Percentiles rank a stretch among this genome's conserved stretches.
Conservation (phyloP, 1,140 invertebrate genomes). For the Ips nitidus region DNA sequence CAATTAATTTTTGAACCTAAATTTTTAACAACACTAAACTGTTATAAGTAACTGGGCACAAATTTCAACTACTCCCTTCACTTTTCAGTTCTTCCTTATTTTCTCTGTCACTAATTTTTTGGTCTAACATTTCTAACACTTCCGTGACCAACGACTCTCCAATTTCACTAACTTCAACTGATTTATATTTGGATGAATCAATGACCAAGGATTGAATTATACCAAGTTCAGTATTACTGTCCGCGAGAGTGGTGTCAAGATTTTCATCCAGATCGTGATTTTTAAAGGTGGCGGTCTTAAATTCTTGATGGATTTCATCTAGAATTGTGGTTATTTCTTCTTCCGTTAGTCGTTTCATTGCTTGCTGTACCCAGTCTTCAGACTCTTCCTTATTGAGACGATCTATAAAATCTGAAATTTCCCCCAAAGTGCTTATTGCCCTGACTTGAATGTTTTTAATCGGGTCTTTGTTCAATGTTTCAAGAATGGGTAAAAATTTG, state of each 20-base stretch:
- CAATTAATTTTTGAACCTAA: too few relatives aligned
- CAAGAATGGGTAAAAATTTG: constrained; percentile 38
- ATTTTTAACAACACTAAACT: too few relatives aligned
- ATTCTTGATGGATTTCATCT: constrained; percentile 26
- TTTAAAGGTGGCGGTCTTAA: constrained; percentile 13
- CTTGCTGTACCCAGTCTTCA: constrained; percentile 35
- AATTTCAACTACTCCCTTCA: too few relatives aligned
- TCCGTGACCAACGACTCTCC: not conserved
- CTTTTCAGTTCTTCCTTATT: not conserved
- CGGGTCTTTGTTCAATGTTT: constrained; percentile 31
- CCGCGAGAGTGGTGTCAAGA: constrained; percentile 32
- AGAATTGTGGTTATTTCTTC: constrained; percentile 31
- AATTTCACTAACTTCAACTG: not conserved
- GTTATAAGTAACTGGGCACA: too few relatives aligned
- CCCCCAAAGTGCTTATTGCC: constrained; percentile 30
- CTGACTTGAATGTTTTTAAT: constrained; percentile 38
- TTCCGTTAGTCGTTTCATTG: constrained; percentile 13
- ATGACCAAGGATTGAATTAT: constrained; percentile 17
- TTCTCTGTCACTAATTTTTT: not conserved
- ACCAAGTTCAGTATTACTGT: not conserved
- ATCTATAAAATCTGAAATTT: constrained; percentile 33
- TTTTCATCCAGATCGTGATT: constrained; percentile 27
- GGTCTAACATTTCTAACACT: constrained; percentile 7
- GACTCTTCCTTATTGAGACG: constrained; percentile 33
- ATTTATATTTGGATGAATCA: constrained; percentile 7